These are phyloP conservation scores for Acanthurus tractus DNA, from an alignment of 2,797 vertebrate species.

Conservation along the genomic window DNA sequence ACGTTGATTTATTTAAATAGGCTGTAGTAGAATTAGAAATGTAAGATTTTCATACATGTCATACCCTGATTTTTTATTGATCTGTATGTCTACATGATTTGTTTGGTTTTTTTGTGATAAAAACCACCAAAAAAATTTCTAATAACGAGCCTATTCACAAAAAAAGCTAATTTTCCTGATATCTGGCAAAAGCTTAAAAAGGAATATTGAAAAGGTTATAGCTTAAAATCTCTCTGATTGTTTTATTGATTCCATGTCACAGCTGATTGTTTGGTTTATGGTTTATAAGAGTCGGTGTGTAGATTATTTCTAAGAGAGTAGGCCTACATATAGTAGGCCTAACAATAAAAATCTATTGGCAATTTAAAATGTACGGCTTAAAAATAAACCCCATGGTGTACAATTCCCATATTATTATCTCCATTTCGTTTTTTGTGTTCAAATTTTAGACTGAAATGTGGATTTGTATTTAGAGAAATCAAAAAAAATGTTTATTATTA, in stretches of 20 bases:
- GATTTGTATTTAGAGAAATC: background rate
- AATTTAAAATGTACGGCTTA: conserved; percentile 7
- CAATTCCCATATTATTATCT: background rate
- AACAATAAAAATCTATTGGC: background rate
- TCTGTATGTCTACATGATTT: background rate
- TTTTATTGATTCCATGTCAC: conserved; percentile 8
- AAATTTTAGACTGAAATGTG: background rate
- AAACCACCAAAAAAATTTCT: too few species aligned
- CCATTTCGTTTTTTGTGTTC: background rate
- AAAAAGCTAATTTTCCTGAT: background rate
- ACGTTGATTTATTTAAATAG: conserved; percentile 53
- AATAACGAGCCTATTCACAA: background rate
- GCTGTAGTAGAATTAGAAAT: background rate
- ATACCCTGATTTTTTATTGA: background rate
- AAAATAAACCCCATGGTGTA: background rate
- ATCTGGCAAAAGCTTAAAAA: background rate
- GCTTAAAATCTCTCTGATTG: background rate
- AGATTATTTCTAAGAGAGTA: background rate
- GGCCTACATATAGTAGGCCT: background rate
- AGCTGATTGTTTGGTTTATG: background rate
- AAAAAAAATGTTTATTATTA: background rate
- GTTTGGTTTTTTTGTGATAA: conserved; percentile 13
- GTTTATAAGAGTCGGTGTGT: background rate
- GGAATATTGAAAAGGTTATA: background rate
- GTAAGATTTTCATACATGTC: background rate